Conservation (phyloP, 2,888 invertebrate species). For the Microplitis deprimator region DNA sequence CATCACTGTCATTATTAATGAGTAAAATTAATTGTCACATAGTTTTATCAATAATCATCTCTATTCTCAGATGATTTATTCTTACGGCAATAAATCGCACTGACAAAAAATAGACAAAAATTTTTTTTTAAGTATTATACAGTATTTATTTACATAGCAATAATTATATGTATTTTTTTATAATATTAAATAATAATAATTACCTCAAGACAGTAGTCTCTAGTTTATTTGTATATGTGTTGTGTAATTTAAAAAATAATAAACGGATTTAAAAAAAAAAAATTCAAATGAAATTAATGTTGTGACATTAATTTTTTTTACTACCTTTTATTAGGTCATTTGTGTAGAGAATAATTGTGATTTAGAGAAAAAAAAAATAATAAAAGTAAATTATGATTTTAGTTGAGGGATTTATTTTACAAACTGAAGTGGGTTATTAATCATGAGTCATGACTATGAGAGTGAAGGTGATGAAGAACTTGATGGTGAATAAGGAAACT, state of each 20-base stretch:
- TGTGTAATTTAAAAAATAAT: background rate
- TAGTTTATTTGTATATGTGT: background rate
- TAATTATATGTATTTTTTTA: slow-evolving; percentile 18
- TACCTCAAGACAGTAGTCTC: background rate
- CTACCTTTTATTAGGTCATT: slow-evolving; percentile 6
- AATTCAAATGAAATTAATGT: background rate
- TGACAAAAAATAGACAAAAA: slow-evolving; percentile 37
- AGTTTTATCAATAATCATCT: background rate
- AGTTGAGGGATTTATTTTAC: background rate
- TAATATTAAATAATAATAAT: slow-evolving; percentile 13
- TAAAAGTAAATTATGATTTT: background rate
- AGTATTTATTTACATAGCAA: slow-evolving; percentile 21
- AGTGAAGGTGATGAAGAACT: background rate
- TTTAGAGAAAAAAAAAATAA: background rate
- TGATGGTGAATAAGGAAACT: background rate
- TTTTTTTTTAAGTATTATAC: slow-evolving; percentile 53
- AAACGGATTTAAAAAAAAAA: background rate
- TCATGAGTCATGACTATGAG: background rate
- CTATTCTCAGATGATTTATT: slow-evolving; percentile 45
- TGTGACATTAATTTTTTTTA: slow-evolving; percentile 7
- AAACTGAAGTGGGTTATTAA: background rate
- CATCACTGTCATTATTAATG: slow-evolving; percentile 58
- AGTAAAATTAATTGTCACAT: slow-evolving; percentile 48
- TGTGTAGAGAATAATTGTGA: background rate
- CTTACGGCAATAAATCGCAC: slow-evolving; percentile 48